These are phyloP conservation scores for Gonioctena quinquepunctata DNA, from an alignment of 1,140 invertebrate species.

Conservation along the genomic window DNA sequence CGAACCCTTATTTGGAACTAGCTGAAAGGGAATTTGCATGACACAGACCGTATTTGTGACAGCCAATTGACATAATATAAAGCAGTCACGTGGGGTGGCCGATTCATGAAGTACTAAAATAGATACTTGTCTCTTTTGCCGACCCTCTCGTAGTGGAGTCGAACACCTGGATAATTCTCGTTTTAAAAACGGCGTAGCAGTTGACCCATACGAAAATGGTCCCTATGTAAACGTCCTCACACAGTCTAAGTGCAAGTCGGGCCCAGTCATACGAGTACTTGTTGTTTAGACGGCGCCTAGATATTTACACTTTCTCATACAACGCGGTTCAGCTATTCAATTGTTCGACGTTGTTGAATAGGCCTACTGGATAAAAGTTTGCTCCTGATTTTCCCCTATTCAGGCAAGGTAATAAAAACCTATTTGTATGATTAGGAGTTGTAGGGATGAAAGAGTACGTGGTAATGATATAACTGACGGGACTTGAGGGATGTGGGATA, in stretches of 20 bases:
- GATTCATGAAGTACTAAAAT: constrained; percentile 49
- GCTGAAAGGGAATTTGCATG: constrained; percentile 49
- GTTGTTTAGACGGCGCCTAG: background rate
- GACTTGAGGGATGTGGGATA: background rate
- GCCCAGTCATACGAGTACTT: no score
- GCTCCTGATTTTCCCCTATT: constrained; percentile 5
- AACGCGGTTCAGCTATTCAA: background rate
- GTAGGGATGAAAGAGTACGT: background rate
- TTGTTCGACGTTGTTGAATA: background rate
- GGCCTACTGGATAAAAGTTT: background rate
- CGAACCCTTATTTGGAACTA: constrained; percentile 3
- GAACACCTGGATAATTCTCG: constrained; percentile 8
- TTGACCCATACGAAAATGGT: background rate
- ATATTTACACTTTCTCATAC: background rate
- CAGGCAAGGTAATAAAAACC: background rate
- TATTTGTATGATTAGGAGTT: constrained; percentile 9
- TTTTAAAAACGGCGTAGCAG: background rate
- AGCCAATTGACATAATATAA: constrained; percentile 51
- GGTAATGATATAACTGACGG: background rate
- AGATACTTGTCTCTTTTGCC: constrained; percentile 39
- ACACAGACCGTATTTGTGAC: constrained; percentile 51
- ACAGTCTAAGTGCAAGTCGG: background rate
- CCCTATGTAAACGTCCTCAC: no score
- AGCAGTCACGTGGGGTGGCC: constrained; percentile 49
- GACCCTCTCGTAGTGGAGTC: background rate